phyloP scores from a whole-genome alignment of 2,888 invertebrate species.

The Epistrophella euchroma region DNA sequence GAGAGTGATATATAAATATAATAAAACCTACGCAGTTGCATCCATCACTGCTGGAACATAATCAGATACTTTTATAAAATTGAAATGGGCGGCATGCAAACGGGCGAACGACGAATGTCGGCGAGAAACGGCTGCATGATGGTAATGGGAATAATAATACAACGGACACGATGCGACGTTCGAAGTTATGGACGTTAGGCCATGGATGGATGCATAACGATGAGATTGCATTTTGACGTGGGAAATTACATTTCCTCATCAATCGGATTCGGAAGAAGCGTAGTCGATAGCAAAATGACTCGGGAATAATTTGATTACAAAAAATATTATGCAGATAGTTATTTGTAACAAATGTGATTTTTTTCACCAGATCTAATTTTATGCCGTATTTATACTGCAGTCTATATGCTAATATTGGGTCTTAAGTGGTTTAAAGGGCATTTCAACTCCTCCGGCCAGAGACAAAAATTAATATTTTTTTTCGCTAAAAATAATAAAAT shows the following conservation, averaged over 20 bases:
- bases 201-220: slow-evolving; percentile 52
- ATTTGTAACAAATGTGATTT: neutral
- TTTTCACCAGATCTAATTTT: no score
- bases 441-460: no score
- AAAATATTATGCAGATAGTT: neutral
- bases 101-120: slow-evolving; percentile 5
- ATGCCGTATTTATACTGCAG: no score
- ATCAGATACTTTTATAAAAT: slow-evolving; percentile 67
- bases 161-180: neutral
- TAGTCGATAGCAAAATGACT: slow-evolving; percentile 56
- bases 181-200: neutral
- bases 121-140: neutral
- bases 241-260: slow-evolving; percentile 68
- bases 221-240: slow-evolving; percentile 67
- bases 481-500: no score
- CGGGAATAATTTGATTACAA: slow-evolving; percentile 62
- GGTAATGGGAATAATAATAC: neutral
- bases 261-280: slow-evolving; percentile 51
- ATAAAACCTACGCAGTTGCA: slow-evolving; percentile 62
- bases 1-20: slow-evolving; percentile 20
- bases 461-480: no score
- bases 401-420: no score
- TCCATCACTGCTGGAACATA: slow-evolving; percentile 50
- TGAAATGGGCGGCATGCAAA: slow-evolving; percentile 69
- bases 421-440: no score